Percentiles rank a stretch among this genome's conserved stretches.
Evolutionary conservation across 2,797 vertebrate genomes (phyloP).

Genomic region (Adelosebastes latens): DNA sequence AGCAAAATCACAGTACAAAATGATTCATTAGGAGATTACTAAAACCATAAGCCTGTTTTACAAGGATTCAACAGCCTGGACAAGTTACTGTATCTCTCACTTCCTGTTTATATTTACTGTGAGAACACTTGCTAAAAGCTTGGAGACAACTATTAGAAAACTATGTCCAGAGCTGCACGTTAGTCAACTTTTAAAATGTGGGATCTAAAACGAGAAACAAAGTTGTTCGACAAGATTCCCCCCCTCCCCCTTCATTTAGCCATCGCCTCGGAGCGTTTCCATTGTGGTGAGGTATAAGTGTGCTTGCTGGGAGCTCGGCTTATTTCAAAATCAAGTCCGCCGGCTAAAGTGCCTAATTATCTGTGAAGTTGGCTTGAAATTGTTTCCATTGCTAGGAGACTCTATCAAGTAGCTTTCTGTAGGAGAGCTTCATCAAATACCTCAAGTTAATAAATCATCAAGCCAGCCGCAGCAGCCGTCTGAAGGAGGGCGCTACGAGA

Average conservation of each 20-base stretch:
- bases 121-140: conserved; percentile 2
- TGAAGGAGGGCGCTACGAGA: conserved; percentile 17
- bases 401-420: conserved; percentile 71
- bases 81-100: not conserved
- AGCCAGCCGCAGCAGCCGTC: conserved; percentile 40
- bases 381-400: conserved; percentile 75
- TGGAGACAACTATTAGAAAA: not conserved
- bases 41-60: not conserved
- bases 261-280: conserved; percentile 22
- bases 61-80: not conserved
- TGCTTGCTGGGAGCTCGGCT: conserved; percentile 50
- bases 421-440: conserved; percentile 74
- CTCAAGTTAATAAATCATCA: conserved; percentile 80
- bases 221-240: not conserved
- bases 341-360: conserved; percentile 81
- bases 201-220: conserved; percentile 23
- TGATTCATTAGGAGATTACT: not conserved
- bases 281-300: conserved; percentile 28
- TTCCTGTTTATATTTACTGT: not conserved
- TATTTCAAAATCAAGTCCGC: conserved; percentile 72
- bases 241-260: not conserved
- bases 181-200: conserved; percentile 6
- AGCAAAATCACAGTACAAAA: not conserved
- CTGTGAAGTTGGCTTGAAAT: conserved; percentile 80
- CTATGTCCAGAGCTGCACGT: not conserved